Conservation (phyloP, 2,888 invertebrate genomes). For the Papilio elwesi region DNA sequence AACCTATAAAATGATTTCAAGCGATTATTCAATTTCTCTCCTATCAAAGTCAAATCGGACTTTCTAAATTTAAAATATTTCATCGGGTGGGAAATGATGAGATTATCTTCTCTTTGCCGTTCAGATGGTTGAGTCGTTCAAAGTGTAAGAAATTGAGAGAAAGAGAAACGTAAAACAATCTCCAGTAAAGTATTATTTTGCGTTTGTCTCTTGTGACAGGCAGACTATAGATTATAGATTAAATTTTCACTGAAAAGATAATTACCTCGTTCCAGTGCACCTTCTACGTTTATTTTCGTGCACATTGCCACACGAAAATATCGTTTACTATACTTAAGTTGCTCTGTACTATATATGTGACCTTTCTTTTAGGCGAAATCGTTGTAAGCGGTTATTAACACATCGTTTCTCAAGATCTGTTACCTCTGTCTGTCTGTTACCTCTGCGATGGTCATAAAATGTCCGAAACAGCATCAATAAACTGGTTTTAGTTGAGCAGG, state of each 20-base stretch:
- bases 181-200: too few species aligned
- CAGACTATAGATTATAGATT: neutral
- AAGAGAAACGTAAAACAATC: too few species aligned
- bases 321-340: neutral
- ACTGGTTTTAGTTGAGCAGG: slow-evolving; percentile 26
- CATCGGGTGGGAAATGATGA: neutral
- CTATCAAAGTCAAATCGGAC: neutral
- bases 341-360: neutral
- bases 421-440: too few species aligned
- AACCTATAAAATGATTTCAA: slow-evolving; percentile 5
- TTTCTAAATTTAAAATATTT: neutral
- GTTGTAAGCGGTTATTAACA: neutral
- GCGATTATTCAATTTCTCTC: slow-evolving; percentile 3
- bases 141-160: too few species aligned
- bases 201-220: too few species aligned
- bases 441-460: slow-evolving; percentile 19
- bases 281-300: neutral
- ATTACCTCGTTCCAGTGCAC: neutral
- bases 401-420: neutral
- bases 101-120: neutral
- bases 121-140: too few species aligned
- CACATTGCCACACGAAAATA: neutral
- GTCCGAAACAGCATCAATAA: slow-evolving; percentile 30
- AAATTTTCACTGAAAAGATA: neutral
- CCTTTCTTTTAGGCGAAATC: neutral